Base-by-base conservation (phyloP, 2,888 invertebrate species). In the Phyllotreta striolata region DNA sequence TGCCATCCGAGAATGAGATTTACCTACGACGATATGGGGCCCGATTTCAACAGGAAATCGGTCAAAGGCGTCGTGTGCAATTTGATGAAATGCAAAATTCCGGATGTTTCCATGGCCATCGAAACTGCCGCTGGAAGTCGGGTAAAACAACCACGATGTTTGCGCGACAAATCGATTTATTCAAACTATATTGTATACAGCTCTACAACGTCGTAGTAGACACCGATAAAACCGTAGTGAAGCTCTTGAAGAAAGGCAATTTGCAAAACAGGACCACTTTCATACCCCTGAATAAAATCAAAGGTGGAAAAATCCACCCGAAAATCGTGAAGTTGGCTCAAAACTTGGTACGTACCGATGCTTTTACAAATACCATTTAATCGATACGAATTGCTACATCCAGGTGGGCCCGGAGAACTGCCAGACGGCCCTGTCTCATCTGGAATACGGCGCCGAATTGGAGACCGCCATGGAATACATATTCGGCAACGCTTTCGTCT, bases 161-260 rank as follows among this genome's bases (percentile, higher is more conserved):
- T 24, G 24, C 4, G 24, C 1, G 1, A 24, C 24, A 24, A 24
- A 49, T 49, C n/a, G 37, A 34, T 41, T 39, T 46, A 9, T 39
- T 13, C 14, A 6, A 7, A n/a, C 60, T 64, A 58, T 81, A 83
- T 47, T 79, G n/a, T n/a, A n/a, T n/a, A n/a, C n/a, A 96, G 94
- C 80, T 98, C 34, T 95, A 91, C 82, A 93, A 96, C 83, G 91
- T 97, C 63, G 90, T 98, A 54, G 94, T 96, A 39, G 94, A 96
- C 77, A 91, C 89, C 47, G 95, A 96, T 77, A 83, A 84, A 57
- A 93, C 94, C 0, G 91, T 92, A 74, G 95, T 95, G 80, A 86
- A 90, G 78, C 84, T 99, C 67, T 84, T 99, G 61, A 88, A 95
- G 81, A 86, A 86, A 65, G 96, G 96, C 0, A 86, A 91, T 70